Conservation (phyloP, 1,140 invertebrate species). For the Charaxes varanes region DNA sequence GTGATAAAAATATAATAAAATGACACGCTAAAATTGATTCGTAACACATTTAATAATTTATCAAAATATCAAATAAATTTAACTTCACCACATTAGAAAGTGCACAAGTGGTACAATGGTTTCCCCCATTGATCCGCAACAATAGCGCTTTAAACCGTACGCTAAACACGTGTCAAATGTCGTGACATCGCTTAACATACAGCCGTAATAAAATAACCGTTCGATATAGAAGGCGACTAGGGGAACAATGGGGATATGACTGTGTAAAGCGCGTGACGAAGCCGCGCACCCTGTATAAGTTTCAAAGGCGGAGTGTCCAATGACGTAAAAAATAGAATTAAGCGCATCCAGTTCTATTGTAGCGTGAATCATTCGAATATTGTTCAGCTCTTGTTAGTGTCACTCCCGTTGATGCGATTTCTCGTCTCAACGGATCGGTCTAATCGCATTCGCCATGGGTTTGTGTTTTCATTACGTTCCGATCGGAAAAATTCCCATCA, state of each 20-base stretch:
- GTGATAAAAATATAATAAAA: too few relatives aligned
- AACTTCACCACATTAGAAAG: conserved; percentile 17
- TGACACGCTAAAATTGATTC: too few relatives aligned
- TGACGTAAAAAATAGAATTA: conserved; percentile 61
- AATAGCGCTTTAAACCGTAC: conserved; percentile 58
- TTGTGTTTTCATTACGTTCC: conserved; percentile 19
- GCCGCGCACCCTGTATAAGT: conserved; percentile 37
- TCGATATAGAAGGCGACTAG: conserved; percentile 44
- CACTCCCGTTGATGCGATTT: conserved; percentile 31
- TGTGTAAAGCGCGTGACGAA: conserved; percentile 42
- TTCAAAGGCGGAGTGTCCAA: conserved; percentile 31
- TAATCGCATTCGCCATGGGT: conserved; percentile 26
- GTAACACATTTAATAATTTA: conserved; percentile 4
- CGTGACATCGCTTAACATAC: conserved; percentile 51
- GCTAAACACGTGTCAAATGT: conserved; percentile 64
- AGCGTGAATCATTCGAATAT: conserved; percentile 50
- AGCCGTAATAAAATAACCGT: conserved; percentile 48
- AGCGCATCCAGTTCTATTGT: conserved; percentile 37
- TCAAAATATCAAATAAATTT: conserved; percentile 12
- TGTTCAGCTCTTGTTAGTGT: conserved; percentile 36
- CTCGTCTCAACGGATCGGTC: conserved; percentile 23
- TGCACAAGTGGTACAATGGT: conserved; percentile 8
- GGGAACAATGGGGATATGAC: conserved; percentile 27
- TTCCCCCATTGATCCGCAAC: conserved; percentile 51
- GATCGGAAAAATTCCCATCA: conserved; percentile 2